Conservation (phyloP, 2,113 vertebrate species). For the Candoia aspera region DNA sequence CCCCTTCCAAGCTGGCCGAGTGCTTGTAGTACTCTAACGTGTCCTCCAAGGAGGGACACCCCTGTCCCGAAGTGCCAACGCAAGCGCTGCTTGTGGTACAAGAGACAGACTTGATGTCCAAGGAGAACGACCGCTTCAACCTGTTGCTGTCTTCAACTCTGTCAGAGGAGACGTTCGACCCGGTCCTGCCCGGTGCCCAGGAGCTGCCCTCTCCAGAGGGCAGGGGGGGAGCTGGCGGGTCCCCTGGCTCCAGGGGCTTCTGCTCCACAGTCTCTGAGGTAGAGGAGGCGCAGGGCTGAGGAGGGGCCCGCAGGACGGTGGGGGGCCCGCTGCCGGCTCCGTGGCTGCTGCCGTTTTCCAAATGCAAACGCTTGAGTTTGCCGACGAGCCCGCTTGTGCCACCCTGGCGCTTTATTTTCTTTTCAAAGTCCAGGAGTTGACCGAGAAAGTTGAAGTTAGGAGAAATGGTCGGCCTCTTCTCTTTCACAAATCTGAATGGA, state of each 20-base stretch:
- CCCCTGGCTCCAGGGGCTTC: slow-evolving; percentile 47
- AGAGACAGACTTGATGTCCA: slow-evolving; percentile 88
- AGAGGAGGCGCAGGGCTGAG: slow-evolving; percentile 50
- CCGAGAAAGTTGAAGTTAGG: slow-evolving; percentile 86
- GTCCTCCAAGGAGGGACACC: slow-evolving; percentile 71
- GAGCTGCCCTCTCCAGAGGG: slow-evolving; percentile 67
- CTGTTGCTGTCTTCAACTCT: slow-evolving; percentile 81
- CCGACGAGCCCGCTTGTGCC: slow-evolving; percentile 64
- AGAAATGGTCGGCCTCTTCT: slow-evolving; percentile 84
- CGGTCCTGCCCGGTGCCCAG: slow-evolving; percentile 78
- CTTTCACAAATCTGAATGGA: slow-evolving; percentile 79
- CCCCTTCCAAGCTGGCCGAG: slow-evolving; percentile 72
- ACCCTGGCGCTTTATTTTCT: slow-evolving; percentile 82
- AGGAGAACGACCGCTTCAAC: slow-evolving; percentile 91
- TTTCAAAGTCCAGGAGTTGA: slow-evolving; percentile 92
- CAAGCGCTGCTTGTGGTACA: slow-evolving; percentile 60
- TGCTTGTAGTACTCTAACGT: slow-evolving; percentile 80
- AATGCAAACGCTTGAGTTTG: slow-evolving; percentile 73
- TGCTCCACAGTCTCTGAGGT: slow-evolving; percentile 63
- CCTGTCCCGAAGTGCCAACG: slow-evolving; percentile 59
- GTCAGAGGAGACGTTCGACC: slow-evolving; percentile 80
- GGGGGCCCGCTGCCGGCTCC: slow-evolving; percentile 23
- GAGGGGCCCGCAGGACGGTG: slow-evolving; percentile 9
- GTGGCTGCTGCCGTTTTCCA: slow-evolving; percentile 66
- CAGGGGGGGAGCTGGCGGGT: not conserved